Percentiles rank a stretch among this genome's conserved stretches.
Evolutionary conservation across 2,888 invertebrate genomes (phyloP).

Genomic region (Apodemia zela): DNA sequence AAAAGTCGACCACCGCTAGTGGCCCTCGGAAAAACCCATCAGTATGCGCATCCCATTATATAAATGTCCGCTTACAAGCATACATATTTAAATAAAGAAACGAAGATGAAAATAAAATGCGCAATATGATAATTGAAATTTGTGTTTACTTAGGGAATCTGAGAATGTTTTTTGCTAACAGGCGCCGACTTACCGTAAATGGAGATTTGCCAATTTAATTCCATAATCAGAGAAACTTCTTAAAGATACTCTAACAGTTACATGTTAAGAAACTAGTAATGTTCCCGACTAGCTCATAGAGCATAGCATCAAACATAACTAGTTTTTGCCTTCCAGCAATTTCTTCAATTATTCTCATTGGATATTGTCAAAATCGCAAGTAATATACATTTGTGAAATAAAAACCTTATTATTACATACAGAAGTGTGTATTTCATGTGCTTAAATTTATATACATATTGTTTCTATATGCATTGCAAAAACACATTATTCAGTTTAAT

Average conservation of each 20-base stretch:
- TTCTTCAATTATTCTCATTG: too few species aligned
- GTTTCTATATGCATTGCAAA: slow-evolving; percentile 30
- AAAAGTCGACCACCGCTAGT: slow-evolving; percentile 70
- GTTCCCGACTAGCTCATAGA: too few species aligned
- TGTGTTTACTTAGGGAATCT: slow-evolving; percentile 66
- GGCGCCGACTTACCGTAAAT: slow-evolving; percentile 65
- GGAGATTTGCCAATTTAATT: slow-evolving; percentile 72
- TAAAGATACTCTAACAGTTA: slow-evolving; percentile 44
- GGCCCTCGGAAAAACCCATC: slow-evolving; percentile 64
- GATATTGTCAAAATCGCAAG: too few species aligned
- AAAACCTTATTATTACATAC: too few species aligned
- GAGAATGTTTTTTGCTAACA: slow-evolving; percentile 53
- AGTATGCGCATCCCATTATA: slow-evolving; percentile 73
- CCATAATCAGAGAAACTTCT: slow-evolving; percentile 50
- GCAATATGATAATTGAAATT: slow-evolving; percentile 75
- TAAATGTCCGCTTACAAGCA: slow-evolving; percentile 51
- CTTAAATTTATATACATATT: too few species aligned
- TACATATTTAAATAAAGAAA: slow-evolving; percentile 61
- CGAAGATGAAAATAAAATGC: slow-evolving; percentile 66
- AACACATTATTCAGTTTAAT: slow-evolving; percentile 34
- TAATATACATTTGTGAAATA: too few species aligned
- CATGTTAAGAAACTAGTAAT: too few species aligned
- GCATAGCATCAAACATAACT: slow-evolving; percentile 35
- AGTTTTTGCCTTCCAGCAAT: slow-evolving; percentile 33
- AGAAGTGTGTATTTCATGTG: too few species aligned